Base-by-base conservation (phyloP, 2,888 invertebrate genomes). In the Ectropis crepuscularia region DNA sequence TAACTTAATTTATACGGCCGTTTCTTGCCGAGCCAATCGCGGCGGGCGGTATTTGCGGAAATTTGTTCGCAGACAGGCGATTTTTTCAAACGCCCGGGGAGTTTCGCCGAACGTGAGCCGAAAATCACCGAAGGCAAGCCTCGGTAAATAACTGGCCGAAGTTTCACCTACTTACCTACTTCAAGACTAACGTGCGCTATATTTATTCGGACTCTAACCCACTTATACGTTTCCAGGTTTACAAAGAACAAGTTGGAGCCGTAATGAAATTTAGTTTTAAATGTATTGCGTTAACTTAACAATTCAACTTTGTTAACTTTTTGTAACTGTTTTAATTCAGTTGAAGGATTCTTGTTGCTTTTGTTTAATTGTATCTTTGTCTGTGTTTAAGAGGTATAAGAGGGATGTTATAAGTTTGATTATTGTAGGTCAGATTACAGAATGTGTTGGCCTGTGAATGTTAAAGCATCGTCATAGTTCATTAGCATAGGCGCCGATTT, bases 1-100 rank as follows among this genome's bases (percentile, higher is more conserved):
- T 86, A 88, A 88, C 84, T 83, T 86, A 87, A 88, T 89, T 88
- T 87, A 80, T 79, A 80, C 75, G 74, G 72, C 68, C 73, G 73
- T 72, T 71, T 79, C 78, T 79, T 83, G 50, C 58, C 71, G 72
- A 79, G 77, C 80, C 83, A 83, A 87, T 86, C 82, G 81, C 64
- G 74, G 73, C 68, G 71, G 70, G 72, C 67, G 76, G 76, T 78
- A 80, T 86, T 76, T 86, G 82, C 78, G 78, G 79, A 83, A 83
- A 87, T 83, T 85, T 85, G 83, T 81, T 82, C 79, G 72, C 70
- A 79, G 80, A 78, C 82, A 81, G 82, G 80, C 78, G 74, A 77
- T 85, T 88, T 87, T 77, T 88, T 85, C 80, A 73, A 75, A 70
- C 76, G 74, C 72, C 76, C 63, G 67, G 71, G 75, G 75, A 74